phyloP scores from a whole-genome alignment of 2,888 invertebrate species.

The Drosophila gaucha region DNA sequence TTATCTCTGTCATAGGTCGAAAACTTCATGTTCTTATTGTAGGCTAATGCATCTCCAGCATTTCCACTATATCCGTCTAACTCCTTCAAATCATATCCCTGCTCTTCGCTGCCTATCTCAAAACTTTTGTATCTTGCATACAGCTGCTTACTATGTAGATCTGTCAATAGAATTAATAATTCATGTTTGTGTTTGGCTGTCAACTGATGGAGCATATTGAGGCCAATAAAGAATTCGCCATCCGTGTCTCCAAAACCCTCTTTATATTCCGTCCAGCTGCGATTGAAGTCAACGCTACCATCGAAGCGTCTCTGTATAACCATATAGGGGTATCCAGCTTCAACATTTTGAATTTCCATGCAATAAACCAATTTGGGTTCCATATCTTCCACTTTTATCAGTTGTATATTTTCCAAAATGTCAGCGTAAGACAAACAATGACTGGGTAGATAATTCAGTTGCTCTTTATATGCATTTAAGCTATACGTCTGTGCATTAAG shows the following conservation, averaged over 20 bases:
- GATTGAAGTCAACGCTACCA: conserved; percentile 13
- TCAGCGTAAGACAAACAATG: not conserved
- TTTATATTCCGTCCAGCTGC: conserved; percentile 17
- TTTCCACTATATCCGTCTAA: not conserved
- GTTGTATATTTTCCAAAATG: not conserved
- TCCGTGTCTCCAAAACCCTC: conserved; percentile 6
- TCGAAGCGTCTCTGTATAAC: conserved; percentile 8
- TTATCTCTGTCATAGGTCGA: conserved; percentile 19
- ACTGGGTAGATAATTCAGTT: not conserved
- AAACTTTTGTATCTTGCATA: conserved; percentile 17
- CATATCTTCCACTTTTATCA: conserved; percentile 1
- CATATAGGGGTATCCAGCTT: conserved; percentile 22
- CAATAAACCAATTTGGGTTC: not conserved
- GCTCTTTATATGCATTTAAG: not conserved
- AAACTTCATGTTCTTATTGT: conserved; percentile 3
- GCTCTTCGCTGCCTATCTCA: conserved; percentile 16
- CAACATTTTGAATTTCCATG: too few species aligned
- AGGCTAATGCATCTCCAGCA: not conserved
- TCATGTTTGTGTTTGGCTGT: conserved; percentile 10
- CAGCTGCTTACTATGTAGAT: not conserved
- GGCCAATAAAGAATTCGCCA: conserved; percentile 26
- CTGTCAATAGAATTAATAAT: conserved; percentile 1
- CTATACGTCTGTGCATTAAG: not conserved
- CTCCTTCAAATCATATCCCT: conserved; percentile 2
- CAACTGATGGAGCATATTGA: conserved; percentile 8